These are phyloP conservation scores for Allygus modestus DNA, from an alignment of 2,888 invertebrate species.

Conservation along the genomic window DNA sequence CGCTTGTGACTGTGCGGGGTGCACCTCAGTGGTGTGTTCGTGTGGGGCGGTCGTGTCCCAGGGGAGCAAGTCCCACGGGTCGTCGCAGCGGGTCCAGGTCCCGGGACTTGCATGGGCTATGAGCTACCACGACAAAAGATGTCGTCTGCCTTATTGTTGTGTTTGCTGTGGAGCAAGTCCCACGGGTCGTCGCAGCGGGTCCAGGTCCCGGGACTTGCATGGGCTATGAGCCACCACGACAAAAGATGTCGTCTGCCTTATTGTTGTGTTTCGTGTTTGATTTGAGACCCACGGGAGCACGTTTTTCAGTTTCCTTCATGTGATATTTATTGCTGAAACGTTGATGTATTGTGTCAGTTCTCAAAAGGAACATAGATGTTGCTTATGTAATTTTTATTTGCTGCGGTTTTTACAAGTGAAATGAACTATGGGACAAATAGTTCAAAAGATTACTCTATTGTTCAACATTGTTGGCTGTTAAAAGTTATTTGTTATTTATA, in stretches of 20 bases:
- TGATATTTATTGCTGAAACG: neutral
- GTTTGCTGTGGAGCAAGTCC: neutral
- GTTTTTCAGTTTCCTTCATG: neutral
- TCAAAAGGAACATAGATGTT: too few relatives aligned
- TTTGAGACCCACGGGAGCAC: neutral
- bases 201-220: neutral
- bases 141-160: too few relatives aligned
- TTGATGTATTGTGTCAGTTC: too few relatives aligned
- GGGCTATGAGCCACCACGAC: neutral
- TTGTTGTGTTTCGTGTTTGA: neutral
- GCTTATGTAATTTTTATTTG: too few relatives aligned
- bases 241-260: constrained; percentile 17
- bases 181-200: neutral
- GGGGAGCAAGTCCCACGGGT: neutral
- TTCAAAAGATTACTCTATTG: too few relatives aligned
- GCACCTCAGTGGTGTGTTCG: too few relatives aligned
- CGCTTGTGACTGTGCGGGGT: neutral
- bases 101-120: neutral
- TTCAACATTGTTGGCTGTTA: too few relatives aligned
- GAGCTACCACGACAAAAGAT: neutral
- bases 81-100: neutral
- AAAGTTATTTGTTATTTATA: too few relatives aligned
- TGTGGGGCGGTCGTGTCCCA: too few relatives aligned
- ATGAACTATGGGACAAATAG: too few relatives aligned
- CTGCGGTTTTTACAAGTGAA: too few relatives aligned